Evolutionary conservation across 2,113 vertebrate species (phyloP).

Genomic region (Nesoenas mayeri): DNA sequence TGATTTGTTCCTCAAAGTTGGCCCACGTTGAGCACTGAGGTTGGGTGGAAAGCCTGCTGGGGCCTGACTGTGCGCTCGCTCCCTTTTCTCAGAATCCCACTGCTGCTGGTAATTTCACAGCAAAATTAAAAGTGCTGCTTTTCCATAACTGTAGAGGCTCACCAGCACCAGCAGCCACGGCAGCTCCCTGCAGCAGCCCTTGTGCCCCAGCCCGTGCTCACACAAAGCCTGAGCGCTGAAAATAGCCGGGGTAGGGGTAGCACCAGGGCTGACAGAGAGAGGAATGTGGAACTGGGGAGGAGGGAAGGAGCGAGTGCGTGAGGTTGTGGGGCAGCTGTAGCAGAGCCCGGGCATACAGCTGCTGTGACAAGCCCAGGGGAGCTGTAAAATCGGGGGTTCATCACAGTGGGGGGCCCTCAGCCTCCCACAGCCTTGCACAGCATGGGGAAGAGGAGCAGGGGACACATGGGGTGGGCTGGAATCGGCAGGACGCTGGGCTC

Average conservation of each 20-base stretch:
- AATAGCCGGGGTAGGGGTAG: neutral
- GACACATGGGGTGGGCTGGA: neutral
- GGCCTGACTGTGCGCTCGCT: neutral
- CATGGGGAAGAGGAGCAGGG: neutral
- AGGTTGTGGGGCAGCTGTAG: neutral
- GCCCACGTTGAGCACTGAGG: neutral
- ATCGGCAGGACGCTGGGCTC: neutral
- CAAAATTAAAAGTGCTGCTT: neutral
- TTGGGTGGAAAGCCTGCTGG: neutral
- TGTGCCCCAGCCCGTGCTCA: accelerated
- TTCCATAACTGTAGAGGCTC: neutral
- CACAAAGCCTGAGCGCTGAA: neutral
- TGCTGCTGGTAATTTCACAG: neutral
- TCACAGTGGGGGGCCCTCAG: neutral
- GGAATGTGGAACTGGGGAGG: neutral
- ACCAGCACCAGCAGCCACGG: accelerated
- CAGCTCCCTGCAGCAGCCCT: neutral
- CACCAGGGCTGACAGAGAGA: neutral
- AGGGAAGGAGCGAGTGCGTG: neutral
- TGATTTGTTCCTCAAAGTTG: neutral
- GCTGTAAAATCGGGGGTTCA: neutral
- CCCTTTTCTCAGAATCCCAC: neutral
- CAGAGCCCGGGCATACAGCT: neutral
- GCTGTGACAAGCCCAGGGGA: neutral
- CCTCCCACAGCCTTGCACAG: neutral